phyloP scores from a whole-genome alignment of 2,888 invertebrate genomes.

The Xestia rhomboidea region DNA sequence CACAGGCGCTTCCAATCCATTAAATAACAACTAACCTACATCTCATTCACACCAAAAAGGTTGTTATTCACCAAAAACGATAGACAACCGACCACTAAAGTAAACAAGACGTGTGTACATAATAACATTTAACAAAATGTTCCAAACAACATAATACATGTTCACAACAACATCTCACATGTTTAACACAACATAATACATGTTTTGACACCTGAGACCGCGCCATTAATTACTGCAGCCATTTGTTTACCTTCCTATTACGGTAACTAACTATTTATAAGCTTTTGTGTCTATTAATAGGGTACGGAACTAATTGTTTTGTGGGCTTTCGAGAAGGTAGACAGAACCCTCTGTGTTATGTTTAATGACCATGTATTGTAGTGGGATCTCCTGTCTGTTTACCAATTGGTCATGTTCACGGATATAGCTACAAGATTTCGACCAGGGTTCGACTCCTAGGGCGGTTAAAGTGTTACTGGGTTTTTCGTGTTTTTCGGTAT shows the following conservation, averaged over 20 bases:
- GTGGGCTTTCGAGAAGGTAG: neutral
- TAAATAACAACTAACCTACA: neutral
- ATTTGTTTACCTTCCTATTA: conserved; percentile 32
- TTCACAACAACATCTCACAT: conserved; percentile 13
- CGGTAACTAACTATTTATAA: conserved; percentile 36
- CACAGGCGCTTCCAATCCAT: too few relatives aligned
- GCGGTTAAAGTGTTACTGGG: neutral
- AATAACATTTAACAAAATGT: conserved; percentile 39
- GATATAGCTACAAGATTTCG: neutral
- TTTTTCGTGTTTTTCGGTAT: neutral
- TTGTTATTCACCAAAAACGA: conserved; percentile 13
- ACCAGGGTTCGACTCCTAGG: neutral
- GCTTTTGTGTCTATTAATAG: conserved; percentile 38
- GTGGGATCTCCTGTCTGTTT: neutral
- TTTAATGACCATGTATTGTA: conserved; percentile 11
- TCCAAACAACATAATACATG: conserved; percentile 23
- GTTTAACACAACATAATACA: conserved; percentile 40
- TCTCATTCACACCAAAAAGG: neutral
- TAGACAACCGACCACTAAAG: neutral
- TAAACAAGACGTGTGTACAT: conserved; percentile 31
- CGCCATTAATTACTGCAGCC: conserved; percentile 42
- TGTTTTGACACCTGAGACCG: conserved; percentile 45
- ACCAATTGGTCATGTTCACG: neutral
- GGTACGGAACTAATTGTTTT: conserved; percentile 36
- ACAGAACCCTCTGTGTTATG: conserved; percentile 14